phyloP scores from a whole-genome alignment of 2,888 invertebrate species.

The Sericinus montela region DNA sequence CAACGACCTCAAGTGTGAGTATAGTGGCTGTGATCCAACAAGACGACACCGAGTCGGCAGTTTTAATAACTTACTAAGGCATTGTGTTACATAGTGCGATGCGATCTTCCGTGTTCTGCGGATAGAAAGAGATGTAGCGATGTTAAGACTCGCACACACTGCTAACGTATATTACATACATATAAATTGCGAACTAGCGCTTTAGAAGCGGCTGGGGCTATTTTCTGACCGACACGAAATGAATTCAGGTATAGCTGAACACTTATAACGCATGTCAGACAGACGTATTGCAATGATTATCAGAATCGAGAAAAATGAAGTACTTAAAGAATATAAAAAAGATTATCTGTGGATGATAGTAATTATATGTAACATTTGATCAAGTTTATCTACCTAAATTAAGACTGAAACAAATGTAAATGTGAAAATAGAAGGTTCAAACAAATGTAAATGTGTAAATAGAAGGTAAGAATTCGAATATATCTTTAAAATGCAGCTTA shows the following conservation, averaged over 20 bases:
- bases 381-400: background rate
- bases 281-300: conserved; percentile 10
- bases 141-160: conserved; percentile 13
- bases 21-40: conserved; percentile 15
- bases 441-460: too few species aligned
- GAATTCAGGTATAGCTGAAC: conserved; percentile 14
- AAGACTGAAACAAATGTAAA: too few species aligned
- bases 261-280: conserved; percentile 7
- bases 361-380: background rate
- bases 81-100: conserved; percentile 21
- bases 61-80: conserved; percentile 21
- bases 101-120: conserved; percentile 20
- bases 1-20: conserved; percentile 18
- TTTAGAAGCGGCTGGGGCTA: conserved; percentile 14
- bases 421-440: too few species aligned
- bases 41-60: conserved; percentile 19
- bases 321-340: background rate
- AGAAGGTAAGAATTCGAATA: too few species aligned
- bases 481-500: too few species aligned
- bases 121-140: conserved; percentile 18
- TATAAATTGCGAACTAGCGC: conserved; percentile 18
- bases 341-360: background rate
- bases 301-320: conserved; percentile 7
- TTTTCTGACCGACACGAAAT: conserved; percentile 19
- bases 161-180: conserved; percentile 7